Percentiles rank a stretch among this genome's conserved stretches.
These are phyloP conservation scores for Peromyscus nudipes DNA, from an alignment of 2,797 vertebrate species.

Conservation along the genomic window DNA sequence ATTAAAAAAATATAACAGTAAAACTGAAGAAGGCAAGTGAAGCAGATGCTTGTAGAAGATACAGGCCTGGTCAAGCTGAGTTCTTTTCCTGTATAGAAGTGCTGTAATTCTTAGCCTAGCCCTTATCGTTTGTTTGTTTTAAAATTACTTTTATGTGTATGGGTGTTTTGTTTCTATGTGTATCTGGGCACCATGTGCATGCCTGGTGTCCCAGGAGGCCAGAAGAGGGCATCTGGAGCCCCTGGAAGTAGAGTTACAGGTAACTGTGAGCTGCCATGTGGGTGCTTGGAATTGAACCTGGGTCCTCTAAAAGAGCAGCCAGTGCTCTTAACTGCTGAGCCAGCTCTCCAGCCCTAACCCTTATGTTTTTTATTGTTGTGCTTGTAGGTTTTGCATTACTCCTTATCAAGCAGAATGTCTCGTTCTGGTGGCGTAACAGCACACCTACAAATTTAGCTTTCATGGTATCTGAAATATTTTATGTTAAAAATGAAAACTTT, in stretches of 20 bases:
- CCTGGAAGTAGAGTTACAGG: neutral
- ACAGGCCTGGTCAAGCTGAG: neutral
- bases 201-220: neutral
- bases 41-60: neutral
- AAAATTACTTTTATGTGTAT: neutral
- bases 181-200: neutral
- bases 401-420: neutral
- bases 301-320: neutral
- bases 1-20: neutral
- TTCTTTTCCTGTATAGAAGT: neutral
- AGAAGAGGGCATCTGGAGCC: neutral
- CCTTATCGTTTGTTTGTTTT: neutral
- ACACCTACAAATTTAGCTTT: neutral
- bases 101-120: neutral
- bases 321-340: neutral
- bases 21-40: neutral
- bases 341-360: neutral
- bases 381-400: neutral
- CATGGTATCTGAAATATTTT: neutral
- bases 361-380: neutral
- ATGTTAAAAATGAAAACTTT: constrained; percentile 44
- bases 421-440: neutral
- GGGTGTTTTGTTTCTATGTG: neutral
- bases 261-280: neutral
- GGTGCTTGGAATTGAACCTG: neutral